Conservation (phyloP, 1,140 invertebrate species). For the Thaumatotibia leucotreta region DNA sequence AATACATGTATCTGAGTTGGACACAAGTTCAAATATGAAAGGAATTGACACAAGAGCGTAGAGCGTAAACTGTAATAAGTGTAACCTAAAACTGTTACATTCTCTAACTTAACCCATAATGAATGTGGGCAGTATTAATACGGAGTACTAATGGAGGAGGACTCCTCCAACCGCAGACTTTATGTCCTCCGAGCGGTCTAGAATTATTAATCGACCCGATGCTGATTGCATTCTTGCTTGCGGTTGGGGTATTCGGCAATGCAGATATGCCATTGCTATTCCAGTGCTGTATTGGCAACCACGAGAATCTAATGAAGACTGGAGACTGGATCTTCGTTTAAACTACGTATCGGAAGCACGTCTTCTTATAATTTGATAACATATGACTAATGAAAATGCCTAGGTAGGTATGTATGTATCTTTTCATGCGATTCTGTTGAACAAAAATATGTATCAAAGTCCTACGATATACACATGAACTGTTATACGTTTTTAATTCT, state of each 20-base stretch:
- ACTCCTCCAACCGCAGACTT: constrained; percentile 54
- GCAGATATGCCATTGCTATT: constrained; percentile 8
- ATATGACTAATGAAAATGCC: too few species aligned
- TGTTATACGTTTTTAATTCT: too few species aligned
- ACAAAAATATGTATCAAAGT: too few species aligned
- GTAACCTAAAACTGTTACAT: neutral
- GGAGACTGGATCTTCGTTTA: neutral
- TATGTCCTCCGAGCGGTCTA: constrained; percentile 63
- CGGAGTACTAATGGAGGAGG: constrained; percentile 53
- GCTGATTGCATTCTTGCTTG: constrained; percentile 60
- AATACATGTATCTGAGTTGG: too few species aligned
- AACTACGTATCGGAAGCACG: neutral
- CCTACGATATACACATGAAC: too few species aligned
- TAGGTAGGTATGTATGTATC: too few species aligned
- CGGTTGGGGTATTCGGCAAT: constrained; percentile 23
- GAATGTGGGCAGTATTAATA: constrained; percentile 67
- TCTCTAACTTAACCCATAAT: neutral
- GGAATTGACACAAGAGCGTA: too few species aligned
- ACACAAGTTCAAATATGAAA: too few species aligned
- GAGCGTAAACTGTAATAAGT: too few species aligned
- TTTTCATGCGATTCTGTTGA: too few species aligned
- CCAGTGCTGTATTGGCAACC: constrained; percentile 1
- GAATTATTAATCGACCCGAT: constrained; percentile 73
- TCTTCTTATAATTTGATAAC: too few species aligned
- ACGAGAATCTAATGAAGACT: neutral